Evolutionary conservation across 2,797 vertebrate species (phyloP), one percentile per base, ranked within the genome.

Genomic region (Caiman crocodilus): DNA sequence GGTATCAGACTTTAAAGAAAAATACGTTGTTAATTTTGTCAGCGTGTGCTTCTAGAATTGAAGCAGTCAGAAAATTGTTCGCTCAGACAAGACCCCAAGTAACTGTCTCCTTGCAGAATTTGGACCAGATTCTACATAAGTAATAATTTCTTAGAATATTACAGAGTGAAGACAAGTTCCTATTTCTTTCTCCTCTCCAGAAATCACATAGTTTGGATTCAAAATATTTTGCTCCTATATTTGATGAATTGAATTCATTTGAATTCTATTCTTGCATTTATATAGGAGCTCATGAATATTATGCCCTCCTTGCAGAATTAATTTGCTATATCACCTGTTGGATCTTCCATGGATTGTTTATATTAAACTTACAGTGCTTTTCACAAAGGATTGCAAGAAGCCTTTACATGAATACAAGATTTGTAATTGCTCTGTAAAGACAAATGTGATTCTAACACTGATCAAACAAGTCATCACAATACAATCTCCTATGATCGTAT

Each of bases 191-290:
- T 87, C 11, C 85, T 14, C 1, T 14, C 7, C 20, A 50, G 89
- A 88, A n/a, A 0, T 0, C 20, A 16, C 11, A 23, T 71, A 7
- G 32, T 14, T 71, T 21, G 35, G 67, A 35, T 35, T n/a, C n/a
- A n/a, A n/a, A n/a, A 30, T 17, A 5, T 67, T 20, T 67, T 20
- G 30, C 20, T 67, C 65, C 30, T 30, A 67, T 21, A 17, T 30
- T 67, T 23, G 20, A 71, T 25, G 13, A 71, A 42, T n/a, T n/a
- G n/a, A n/a, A n/a, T n/a, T n/a, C n/a, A n/a, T n/a, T n/a, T n/a
- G 13, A 71, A 35, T 35, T 35, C 23, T 69, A 69, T 32, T 35
- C 35, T 69, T 69, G 18, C 20, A 3, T 35, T 35, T 69, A 42
- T 13, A 69, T 23, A 35, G 35, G 5, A 23, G 12, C 23, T 13